Percentiles rank a stretch among this genome's conserved stretches.
These are phyloP conservation scores for Macaria liturata DNA, from an alignment of 2,888 invertebrate genomes.

Conservation along the genomic window DNA sequence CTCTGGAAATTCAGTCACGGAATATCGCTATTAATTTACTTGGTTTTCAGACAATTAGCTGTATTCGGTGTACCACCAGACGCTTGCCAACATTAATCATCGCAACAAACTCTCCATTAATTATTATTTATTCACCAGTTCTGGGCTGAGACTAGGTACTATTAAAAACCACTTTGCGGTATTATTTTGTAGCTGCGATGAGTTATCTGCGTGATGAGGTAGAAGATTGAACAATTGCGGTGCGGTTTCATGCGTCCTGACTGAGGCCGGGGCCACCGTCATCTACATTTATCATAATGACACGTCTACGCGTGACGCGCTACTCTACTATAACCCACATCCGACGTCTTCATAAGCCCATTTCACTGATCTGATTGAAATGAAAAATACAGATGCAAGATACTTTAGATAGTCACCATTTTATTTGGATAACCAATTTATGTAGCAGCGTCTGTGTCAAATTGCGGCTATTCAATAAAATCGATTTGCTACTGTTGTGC, in stretches of 20 bases:
- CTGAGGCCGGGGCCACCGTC: conserved; percentile 25
- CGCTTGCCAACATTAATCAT: conserved; percentile 36
- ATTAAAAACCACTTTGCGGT: conserved; percentile 39
- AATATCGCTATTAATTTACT: conserved; percentile 41
- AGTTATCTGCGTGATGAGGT: conserved; percentile 25
- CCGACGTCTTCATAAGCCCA: conserved; percentile 44
- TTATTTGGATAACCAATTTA: conserved; percentile 36
- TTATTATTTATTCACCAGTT: conserved; percentile 9
- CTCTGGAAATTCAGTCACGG: conserved; percentile 39
- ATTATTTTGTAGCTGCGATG: conserved; percentile 32
- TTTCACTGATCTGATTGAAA: conserved; percentile 45
- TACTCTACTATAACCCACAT: conserved; percentile 41
- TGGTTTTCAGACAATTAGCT: conserved; percentile 29
- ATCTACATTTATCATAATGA: conserved; percentile 47
- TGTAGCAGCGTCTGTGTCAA: conserved; percentile 24
- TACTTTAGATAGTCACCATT: conserved; percentile 35
- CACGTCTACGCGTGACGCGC: conserved; percentile 41
- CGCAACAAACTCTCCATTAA: conserved; percentile 28
- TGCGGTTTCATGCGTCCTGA: conserved; percentile 29
- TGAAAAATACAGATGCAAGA: conserved; percentile 36
- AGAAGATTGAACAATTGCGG: conserved; percentile 28
- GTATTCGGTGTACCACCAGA: conserved; percentile 33
- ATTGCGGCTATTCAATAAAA: conserved; percentile 33
- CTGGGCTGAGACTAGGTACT: conserved; percentile 20
- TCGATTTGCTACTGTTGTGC: conserved; percentile 24